Percentiles rank a stretch among this genome's conserved stretches.
These are phyloP conservation scores for Acronicta psi DNA, from an alignment of 2,888 invertebrate genomes.

Conservation along the genomic window DNA sequence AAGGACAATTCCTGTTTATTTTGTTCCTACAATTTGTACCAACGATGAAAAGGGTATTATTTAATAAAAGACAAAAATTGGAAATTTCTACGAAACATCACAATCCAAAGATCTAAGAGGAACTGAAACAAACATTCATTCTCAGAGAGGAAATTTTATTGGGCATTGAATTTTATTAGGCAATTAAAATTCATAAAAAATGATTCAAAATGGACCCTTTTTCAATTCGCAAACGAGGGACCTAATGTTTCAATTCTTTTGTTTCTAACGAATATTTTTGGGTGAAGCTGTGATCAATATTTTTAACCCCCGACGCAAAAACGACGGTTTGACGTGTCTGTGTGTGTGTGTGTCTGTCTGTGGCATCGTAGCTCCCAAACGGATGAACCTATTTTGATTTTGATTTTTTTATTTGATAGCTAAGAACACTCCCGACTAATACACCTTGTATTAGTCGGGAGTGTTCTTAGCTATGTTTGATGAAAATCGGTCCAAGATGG, in stretches of 20 bases:
- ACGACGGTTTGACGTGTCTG: too few species aligned
- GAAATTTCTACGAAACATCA: constrained; percentile 26
- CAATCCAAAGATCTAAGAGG: constrained; percentile 21
- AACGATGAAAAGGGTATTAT: constrained; percentile 19
- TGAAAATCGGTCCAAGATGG: too few species aligned
- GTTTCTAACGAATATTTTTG: constrained; percentile 40
- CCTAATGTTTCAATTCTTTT: constrained; percentile 42
- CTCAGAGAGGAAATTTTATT: constrained; percentile 65
- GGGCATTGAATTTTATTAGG: constrained; percentile 71
- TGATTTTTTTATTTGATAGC: too few species aligned
- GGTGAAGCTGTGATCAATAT: constrained; percentile 42
- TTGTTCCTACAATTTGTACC: constrained; percentile 23
- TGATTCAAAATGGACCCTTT: constrained; percentile 53
- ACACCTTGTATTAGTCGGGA: too few species aligned
- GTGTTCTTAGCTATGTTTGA: too few species aligned
- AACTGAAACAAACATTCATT: constrained; percentile 40
- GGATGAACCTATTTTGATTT: too few species aligned
- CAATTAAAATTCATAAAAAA: constrained; percentile 76
- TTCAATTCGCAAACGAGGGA: constrained; percentile 66
- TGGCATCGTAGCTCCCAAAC: too few species aligned
- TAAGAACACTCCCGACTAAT: too few species aligned
- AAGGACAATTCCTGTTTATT: constrained; percentile 32
- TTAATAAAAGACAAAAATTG: constrained; percentile 30
- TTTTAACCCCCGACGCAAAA: too few species aligned
- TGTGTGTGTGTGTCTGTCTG: too few species aligned